phyloP scores from a whole-genome alignment of 2,797 vertebrate species.

The Acanthornis magna region DNA sequence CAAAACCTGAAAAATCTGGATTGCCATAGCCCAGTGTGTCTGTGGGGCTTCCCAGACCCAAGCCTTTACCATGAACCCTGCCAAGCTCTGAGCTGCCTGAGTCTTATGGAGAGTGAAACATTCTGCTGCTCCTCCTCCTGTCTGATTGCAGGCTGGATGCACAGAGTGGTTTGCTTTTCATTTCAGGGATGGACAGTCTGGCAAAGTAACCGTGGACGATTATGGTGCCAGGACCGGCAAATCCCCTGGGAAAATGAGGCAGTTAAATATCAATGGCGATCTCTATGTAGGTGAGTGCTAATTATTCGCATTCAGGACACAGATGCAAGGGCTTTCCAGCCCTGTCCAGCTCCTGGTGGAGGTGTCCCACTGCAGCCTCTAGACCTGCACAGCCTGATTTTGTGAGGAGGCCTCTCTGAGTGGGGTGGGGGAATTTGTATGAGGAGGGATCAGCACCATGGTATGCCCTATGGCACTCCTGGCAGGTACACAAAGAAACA shows the following conservation, averaged over 20 bases:
- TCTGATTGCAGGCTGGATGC: neutral
- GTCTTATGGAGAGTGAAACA: rapidly evolving
- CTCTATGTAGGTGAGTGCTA: conserved; percentile 88
- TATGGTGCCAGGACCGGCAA: conserved; percentile 91
- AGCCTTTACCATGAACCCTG: rapidly evolving
- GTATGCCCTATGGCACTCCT: neutral
- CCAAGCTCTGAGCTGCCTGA: rapidly evolving
- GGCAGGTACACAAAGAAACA: neutral
- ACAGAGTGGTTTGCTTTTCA: neutral
- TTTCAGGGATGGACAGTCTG: conserved; percentile 89
- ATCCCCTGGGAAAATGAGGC: conserved; percentile 92
- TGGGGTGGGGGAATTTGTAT: rapidly evolving
- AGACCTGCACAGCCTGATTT: neutral
- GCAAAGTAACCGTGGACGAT: conserved; percentile 95
- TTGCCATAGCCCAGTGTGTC: neutral
- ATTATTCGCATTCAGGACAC: neutral
- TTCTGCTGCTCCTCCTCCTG: rapidly evolving
- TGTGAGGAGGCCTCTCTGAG: neutral
- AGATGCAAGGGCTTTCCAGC: neutral
- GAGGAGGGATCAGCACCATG: neutral
- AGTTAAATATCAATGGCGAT: conserved; percentile 91
- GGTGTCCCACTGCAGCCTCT: neutral
- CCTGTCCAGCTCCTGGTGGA: neutral
- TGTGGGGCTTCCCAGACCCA: neutral
- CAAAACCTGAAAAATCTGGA: neutral